These are phyloP conservation scores for Actinostola sp. DNA, from an alignment of 92 coral and sea anemone genomes.

Conservation along the genomic window DNA sequence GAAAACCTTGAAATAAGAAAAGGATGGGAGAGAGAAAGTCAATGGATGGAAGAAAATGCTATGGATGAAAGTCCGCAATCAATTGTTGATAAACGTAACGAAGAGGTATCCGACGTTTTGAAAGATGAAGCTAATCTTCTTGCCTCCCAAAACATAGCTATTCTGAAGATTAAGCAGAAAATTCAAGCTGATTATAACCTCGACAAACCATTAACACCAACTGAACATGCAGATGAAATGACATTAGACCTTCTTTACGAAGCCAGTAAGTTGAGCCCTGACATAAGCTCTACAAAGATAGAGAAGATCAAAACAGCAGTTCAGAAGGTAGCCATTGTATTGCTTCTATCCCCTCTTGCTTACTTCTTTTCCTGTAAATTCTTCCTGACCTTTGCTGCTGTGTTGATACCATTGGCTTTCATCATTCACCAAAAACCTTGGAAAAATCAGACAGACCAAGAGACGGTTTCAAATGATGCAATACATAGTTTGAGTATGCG, in stretches of 20 bases:
- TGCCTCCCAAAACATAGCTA: slow-evolving; percentile 26
- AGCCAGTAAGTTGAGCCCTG: neutral
- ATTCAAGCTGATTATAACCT: slow-evolving; percentile 39
- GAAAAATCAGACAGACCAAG: slow-evolving; percentile 21
- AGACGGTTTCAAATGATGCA: slow-evolving; percentile 12
- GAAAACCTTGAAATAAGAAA: slow-evolving; percentile 47
- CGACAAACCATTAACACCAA: slow-evolving; percentile 23
- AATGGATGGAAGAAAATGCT: slow-evolving; percentile 46
- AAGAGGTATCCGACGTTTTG: neutral
- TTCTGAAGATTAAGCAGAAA: slow-evolving; percentile 45
- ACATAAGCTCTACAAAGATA: neutral
- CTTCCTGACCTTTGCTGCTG: slow-evolving; percentile 36
- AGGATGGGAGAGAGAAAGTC: slow-evolving; percentile 45
- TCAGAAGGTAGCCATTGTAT: slow-evolving; percentile 15
- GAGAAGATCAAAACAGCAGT: slow-evolving; percentile 14
- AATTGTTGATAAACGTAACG: neutral
- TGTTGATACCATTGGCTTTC: slow-evolving; percentile 24
- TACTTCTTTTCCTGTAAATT: slow-evolving; percentile 26
- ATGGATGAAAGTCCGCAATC: slow-evolving; percentile 3
- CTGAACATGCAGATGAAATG: slow-evolving; percentile 27
- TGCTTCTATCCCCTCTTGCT: slow-evolving; percentile 34
- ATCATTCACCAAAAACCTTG: slow-evolving; percentile 38
- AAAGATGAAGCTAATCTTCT: slow-evolving; percentile 16
- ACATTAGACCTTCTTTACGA: neutral
- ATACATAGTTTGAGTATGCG: slow-evolving; percentile 14